phyloP scores from a whole-genome alignment of 2,113 vertebrate species.

The Delphinus delphis region DNA sequence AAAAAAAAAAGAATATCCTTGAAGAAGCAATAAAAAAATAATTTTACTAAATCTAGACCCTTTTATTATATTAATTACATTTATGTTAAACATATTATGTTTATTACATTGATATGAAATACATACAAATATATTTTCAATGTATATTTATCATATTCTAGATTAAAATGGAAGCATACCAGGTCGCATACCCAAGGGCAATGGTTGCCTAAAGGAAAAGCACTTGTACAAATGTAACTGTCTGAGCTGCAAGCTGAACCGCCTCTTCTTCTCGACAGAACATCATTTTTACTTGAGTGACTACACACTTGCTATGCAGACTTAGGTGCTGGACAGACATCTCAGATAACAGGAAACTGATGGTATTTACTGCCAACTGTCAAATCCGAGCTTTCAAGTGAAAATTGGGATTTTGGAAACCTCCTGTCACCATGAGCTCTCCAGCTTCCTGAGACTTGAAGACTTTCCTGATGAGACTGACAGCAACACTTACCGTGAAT shows the following conservation, averaged over 20 bases:
- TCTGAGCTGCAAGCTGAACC: not conserved
- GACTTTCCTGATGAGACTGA: not conserved
- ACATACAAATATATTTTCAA: not conserved
- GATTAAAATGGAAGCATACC: not conserved
- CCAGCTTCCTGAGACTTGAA: not conserved
- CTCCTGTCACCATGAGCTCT: not conserved
- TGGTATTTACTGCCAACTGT: too few relatives aligned
- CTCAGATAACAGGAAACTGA: not conserved
- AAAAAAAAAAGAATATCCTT: not conserved
- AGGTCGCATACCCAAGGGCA: not conserved
- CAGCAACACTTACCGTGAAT: not conserved
- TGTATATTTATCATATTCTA: not conserved
- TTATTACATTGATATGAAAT: not conserved
- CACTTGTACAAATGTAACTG: not conserved
- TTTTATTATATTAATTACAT: not conserved
- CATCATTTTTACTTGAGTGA: not conserved
- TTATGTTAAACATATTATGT: not conserved
- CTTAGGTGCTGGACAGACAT: not conserved
- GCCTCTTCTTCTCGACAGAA: not conserved
- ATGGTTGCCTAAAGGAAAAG: not conserved
- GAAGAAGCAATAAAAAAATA: not conserved
- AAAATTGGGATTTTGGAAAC: not conserved
- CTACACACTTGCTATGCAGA: not conserved
- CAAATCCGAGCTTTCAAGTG: not conserved
- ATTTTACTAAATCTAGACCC: not conserved